Percentiles rank a stretch among this genome's conserved stretches.
phyloP scores from a whole-genome alignment of 2,113 vertebrate genomes.

The Ochotona curzoniae region DNA sequence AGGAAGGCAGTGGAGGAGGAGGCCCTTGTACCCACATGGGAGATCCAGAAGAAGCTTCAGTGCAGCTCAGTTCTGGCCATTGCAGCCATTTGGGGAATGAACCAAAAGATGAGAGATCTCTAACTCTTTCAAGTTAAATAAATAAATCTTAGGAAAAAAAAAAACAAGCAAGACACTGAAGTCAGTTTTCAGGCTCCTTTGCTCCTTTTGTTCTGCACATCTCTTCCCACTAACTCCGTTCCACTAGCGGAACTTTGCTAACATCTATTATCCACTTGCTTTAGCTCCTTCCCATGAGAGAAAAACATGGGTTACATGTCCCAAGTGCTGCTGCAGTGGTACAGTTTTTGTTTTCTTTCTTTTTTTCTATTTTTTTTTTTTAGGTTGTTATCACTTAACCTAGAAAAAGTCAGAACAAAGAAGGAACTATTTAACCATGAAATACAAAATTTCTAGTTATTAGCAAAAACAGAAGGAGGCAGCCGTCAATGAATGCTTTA shows the following conservation, averaged over 20 bases:
- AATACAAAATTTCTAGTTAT: slow-evolving; percentile 36
- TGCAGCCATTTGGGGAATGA: too few species aligned
- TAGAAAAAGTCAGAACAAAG: neutral
- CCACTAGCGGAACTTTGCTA: neutral
- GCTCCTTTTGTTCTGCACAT: neutral
- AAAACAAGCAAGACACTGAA: neutral
- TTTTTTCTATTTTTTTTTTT: neutral
- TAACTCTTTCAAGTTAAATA: too few species aligned
- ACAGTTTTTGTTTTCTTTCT: neutral
- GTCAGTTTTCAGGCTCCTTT: neutral
- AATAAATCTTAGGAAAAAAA: too few species aligned
- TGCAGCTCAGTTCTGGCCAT: too few species aligned
- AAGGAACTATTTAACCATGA: slow-evolving; percentile 34
- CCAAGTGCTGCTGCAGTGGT: neutral
- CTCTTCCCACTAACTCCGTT: neutral
- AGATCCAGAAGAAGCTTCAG: too few species aligned
- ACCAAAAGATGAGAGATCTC: too few species aligned
- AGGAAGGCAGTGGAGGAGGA: too few species aligned
- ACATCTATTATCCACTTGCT: neutral
- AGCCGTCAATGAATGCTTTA: slow-evolving; percentile 8
- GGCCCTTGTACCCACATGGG: too few species aligned
- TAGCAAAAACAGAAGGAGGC: neutral
- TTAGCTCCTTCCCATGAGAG: neutral
- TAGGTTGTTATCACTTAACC: neutral
- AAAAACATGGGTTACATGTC: neutral